These are phyloP conservation scores for Drosophila cardini DNA, from an alignment of 1,140 invertebrate genomes.

Conservation along the genomic window DNA sequence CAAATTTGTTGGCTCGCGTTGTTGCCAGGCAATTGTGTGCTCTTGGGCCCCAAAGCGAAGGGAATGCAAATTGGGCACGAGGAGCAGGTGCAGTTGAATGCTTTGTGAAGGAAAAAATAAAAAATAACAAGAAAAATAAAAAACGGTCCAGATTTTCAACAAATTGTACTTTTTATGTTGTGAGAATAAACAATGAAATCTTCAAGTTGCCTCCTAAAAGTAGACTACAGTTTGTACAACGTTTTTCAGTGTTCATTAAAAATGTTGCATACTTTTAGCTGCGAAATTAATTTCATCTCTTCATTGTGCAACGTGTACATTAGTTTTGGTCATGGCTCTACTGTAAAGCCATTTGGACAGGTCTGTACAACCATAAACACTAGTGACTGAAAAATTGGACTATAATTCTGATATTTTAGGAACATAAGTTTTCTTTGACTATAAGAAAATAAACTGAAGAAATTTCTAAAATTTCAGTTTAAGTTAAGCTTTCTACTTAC, in stretches of 20 bases:
- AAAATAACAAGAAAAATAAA: conserved; percentile 12
- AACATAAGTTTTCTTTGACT: no score
- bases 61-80: conserved; percentile 58
- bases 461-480: no score
- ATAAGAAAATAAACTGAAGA: no score
- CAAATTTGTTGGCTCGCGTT: conserved; percentile 67
- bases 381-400: conserved; percentile 1
- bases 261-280: conserved; percentile 41
- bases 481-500: conserved; percentile 63
- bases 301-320: background rate
- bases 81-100: conserved; percentile 29
- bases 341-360: background rate
- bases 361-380: background rate
- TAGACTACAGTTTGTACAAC: conserved; percentile 36
- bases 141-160: conserved; percentile 12
- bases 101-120: conserved; percentile 9
- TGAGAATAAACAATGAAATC: conserved; percentile 30
- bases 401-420: background rate
- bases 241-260: conserved; percentile 3
- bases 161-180: conserved; percentile 32
- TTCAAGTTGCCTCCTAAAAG: conserved; percentile 44
- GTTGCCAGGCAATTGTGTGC: conserved; percentile 44
- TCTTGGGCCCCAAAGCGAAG: conserved; percentile 31
- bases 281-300: conserved; percentile 6
- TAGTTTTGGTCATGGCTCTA: background rate